Base-by-base conservation (phyloP, 2,113 vertebrate species). In the Sprattus sprattus region DNA sequence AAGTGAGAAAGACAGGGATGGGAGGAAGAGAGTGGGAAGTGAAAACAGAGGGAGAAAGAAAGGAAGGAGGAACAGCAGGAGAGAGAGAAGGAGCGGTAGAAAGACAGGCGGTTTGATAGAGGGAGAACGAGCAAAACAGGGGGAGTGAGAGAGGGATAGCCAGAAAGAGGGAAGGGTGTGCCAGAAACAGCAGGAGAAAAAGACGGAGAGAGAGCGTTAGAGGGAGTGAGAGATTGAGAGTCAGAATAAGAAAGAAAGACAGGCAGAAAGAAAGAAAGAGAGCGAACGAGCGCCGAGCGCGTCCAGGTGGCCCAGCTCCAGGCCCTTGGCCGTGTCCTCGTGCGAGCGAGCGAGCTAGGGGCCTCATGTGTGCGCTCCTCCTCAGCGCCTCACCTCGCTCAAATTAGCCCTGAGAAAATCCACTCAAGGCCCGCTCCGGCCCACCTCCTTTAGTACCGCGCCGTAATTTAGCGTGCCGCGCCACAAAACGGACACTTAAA, bases 401-500 rank as follows among this genome's bases (percentile, higher is more conserved):
- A 89, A 89, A 86, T 89, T 87, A 87, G 86, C 83, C 83, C 87
- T 88, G 85, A 84, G 84, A 84, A 89, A 90, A 85, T 85, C 81
- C 85, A 80, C 84, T 90, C 87, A 86, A 84, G 60, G 83, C 60
- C 80, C 81, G 81, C 88, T 87, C 83, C 87, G 88, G 88, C 87
- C 86, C 85, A 44, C 83, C 86, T 83, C 91, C 89, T 91, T 92
- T 91, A 84, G 90, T 85, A 86, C 88, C 85, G 89, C 78, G 82
- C 85, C 75, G 87, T 90, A 90, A 93, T 93, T 91, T 90, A 85
- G 86, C 89, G 86, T 89, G 87, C 89, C 54, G 50, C 45, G 83
- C 87, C 83, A 52, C 81, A 87, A 81, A 86, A 89, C 88, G 28
- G 54, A n/a, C 81, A 50, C 45, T 81, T 92, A 92, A 95, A 39